Base-by-base conservation (phyloP, 2,888 invertebrate species). In the Drosophila anomalata region DNA sequence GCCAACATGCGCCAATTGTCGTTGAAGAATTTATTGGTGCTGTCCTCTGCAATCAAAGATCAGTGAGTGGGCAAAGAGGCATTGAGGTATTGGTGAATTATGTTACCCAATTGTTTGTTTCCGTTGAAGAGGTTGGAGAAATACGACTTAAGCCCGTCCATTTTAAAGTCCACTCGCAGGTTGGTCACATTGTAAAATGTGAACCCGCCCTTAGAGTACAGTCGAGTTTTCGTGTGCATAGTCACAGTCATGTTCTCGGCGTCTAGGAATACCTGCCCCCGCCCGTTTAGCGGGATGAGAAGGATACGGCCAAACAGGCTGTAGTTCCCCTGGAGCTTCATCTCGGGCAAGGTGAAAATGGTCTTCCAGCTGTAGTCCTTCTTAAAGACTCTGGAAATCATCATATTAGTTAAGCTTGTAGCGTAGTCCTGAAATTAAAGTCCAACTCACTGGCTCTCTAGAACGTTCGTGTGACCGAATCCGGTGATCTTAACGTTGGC, bases 61-160 rank as follows among this genome's bases (percentile, higher is more conserved):
- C 6, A 42, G 14, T 14, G n/a, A n/a, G 9, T 12, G 31, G 14
- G 33, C 11, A 9, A 9, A 9, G 26, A 7, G 26, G 29, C 9
- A 9, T 7, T 29, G 26, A 29, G 26, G 7, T 7, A 29, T 29
- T 29, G 29, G 29, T 29, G 9, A 29, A 29, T 29, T 3, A 4
- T 67, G 92, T 92, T 91, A 95, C 95, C 95, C 70, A 95, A 91
- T 60, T 94, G 93, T 88, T 94, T 94, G 68, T 95, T 94, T 60
- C 95, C 95, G 83, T 95, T 95, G 78, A 95, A 95, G 29, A 95
- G 91, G 90, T 95, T 95, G 44, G 94, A 94, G 93, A 95, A 94
- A 74, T 94, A 92, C 46, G 95, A 92, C 89, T 93, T 94, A 11
- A 95, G 90, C 12, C 95, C 95, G 48, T 94, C 95, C 73, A 95